Percentiles rank a stretch among this genome's conserved stretches.
Conservation (phyloP, 2,797 vertebrate species). For the Margarornis squamiger region DNA sequence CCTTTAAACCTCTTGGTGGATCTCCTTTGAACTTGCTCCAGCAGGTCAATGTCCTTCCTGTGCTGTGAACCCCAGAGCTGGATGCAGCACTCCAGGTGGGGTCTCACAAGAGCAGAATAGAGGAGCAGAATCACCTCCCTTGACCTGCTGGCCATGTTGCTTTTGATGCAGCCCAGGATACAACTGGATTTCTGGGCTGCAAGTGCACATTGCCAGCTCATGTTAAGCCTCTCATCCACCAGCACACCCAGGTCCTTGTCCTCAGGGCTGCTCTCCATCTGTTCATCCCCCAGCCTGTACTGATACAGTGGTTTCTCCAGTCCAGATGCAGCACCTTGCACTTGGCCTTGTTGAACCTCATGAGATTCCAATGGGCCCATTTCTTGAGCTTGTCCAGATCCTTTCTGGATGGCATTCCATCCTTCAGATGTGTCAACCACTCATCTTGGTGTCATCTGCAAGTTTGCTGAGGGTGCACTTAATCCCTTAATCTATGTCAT, state of each 20-base stretch:
- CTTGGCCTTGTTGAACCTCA: not conserved
- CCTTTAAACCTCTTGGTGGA: not conserved
- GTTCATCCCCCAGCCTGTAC: not conserved
- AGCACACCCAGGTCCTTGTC: not conserved
- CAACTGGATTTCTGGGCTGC: not conserved
- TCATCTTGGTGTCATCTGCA: not conserved
- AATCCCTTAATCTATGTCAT: not conserved
- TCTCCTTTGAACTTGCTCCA: not conserved
- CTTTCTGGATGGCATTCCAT: not conserved
- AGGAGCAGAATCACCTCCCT: not conserved
- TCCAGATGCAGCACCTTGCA: not conserved
- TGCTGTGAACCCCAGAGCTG: not conserved
- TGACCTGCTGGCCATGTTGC: not conserved
- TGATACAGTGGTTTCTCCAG: not conserved
- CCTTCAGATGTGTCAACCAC: not conserved
- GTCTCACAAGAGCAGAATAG: not conserved
- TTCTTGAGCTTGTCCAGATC: not conserved
- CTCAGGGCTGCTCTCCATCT: not conserved
- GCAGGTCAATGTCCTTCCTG: not conserved
- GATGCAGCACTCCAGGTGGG: not conserved
- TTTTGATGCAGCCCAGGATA: not conserved
- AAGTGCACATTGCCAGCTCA: not conserved
- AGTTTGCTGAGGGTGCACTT: not conserved
- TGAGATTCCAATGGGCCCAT: not conserved
- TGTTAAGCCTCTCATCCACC: too few species aligned